phyloP scores from a whole-genome alignment of 2,113 vertebrate genomes.

The Phalacrocorax pelagicus region DNA sequence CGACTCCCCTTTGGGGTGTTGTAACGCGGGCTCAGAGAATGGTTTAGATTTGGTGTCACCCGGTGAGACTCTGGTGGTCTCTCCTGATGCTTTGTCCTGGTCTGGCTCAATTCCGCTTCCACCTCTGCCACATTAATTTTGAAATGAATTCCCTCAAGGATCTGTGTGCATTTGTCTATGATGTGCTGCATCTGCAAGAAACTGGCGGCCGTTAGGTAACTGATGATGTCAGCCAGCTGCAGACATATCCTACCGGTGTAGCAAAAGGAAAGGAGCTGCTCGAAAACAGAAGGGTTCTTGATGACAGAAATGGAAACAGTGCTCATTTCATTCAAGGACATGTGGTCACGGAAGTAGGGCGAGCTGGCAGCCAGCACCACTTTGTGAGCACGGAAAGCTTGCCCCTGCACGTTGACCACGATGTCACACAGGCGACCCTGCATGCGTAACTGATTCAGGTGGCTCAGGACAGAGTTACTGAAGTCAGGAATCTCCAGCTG shows the following conservation, averaged over 20 bases:
- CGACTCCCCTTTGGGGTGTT: slow-evolving; percentile 77
- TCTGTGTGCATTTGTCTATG: slow-evolving; percentile 97
- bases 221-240: slow-evolving; percentile 96
- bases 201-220: slow-evolving; percentile 96
- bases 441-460: slow-evolving; percentile 96
- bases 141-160: slow-evolving; percentile 96
- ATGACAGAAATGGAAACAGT: slow-evolving; percentile 96
- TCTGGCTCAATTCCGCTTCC: slow-evolving; percentile 83
- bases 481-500: slow-evolving; percentile 98
- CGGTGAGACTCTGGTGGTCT: slow-evolving; percentile 80
- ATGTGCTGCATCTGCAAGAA: slow-evolving; percentile 99
- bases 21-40: slow-evolving; percentile 78
- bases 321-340: slow-evolving; percentile 98
- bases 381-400: slow-evolving; percentile 96
- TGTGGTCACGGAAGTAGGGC: slow-evolving; percentile 99
- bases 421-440: slow-evolving; percentile 98
- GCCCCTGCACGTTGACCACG: slow-evolving; percentile 95
- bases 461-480: slow-evolving; percentile 95
- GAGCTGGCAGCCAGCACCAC: slow-evolving; percentile 97
- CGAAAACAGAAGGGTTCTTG: slow-evolving; percentile 94
- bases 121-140: slow-evolving; percentile 91
- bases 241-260: slow-evolving; percentile 94
- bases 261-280: slow-evolving; percentile 96
- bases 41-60: slow-evolving; percentile 69
- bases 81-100: slow-evolving; percentile 72